Evolutionary conservation across 1,140 invertebrate genomes (phyloP), one percentile per base, ranked within the genome.

Genomic region (Hydropsyche tenuis): DNA sequence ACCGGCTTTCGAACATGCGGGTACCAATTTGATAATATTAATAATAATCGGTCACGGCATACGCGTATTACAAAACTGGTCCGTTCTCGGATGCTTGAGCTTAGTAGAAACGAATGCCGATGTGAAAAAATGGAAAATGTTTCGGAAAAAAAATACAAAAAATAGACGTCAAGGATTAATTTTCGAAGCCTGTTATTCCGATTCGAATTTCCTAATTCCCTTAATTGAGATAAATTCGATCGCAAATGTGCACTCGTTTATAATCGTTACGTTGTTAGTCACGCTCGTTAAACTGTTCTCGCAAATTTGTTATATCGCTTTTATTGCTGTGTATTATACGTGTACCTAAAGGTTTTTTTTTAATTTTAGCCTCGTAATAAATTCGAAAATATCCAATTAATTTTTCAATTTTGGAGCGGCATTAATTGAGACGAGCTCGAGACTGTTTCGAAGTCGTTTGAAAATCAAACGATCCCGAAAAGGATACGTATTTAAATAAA

Each of bases 221-320:
- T 23, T 60, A 60, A 60, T 60, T 60, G 56, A 60, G 56, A 60
- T 60, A 60, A 60, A 60, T 60, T 60, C 56, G 56, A 60, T 60
- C 56, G 56, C 56, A 60, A 60, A 60, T 27, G 56, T 60, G 56
- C 56, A 60, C 56, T 60, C 56, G 56, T 60, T 60, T 60, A 60
- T 60, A 60, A 60, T 60, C 56, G 56, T 60, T 60, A 60, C 22
- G 56, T 60, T 60, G 56, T 60, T 60, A 23, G 56, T 60, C 56
- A 60, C 56, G 56, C 56, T 60, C 23, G 56, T 60, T 60, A 60
- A 60, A 60, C 56, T 60, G 56, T 60, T 60, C 56, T 23, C 56
- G 56, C 56, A 60, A 60, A 60, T 60, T 60, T 60, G 56, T 60
- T 60, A 60, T 60, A 12, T 60, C 56, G 56, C 12, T 60, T 60